Percentiles rank a stretch among this genome's conserved stretches.
These are phyloP conservation scores for Bimastos eiseni DNA, from an alignment of 2,888 invertebrate species.

Conservation along the genomic window DNA sequence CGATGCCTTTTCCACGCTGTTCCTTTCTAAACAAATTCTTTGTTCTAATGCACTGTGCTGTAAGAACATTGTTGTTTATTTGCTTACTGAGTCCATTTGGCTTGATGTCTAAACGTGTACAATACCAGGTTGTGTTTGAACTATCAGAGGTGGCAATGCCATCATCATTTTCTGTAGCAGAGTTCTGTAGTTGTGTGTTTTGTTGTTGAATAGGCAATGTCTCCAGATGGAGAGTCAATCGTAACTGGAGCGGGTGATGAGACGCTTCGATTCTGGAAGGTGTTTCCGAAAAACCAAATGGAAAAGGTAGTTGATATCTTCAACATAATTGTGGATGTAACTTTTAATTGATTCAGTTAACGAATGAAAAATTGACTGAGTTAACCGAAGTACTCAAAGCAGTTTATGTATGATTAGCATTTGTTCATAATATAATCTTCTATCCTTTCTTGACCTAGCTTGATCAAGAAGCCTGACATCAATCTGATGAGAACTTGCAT, in stretches of 20 bases:
- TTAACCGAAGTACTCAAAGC: neutral
- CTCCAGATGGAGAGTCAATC: slow-evolving; percentile 92
- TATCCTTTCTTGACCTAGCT: no score
- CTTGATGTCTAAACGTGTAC: neutral
- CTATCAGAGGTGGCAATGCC: neutral
- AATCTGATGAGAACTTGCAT: neutral
- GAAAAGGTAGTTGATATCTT: slow-evolving; percentile 54
- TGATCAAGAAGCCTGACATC: neutral
- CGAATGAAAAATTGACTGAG: neutral
- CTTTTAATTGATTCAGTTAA: neutral
- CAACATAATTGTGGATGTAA: neutral
- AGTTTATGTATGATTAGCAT: neutral
- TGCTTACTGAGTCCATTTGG: neutral
- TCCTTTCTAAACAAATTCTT: neutral
- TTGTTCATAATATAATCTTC: neutral
- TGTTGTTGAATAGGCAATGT: slow-evolving; percentile 61
- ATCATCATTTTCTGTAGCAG: neutral
- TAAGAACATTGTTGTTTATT: neutral
- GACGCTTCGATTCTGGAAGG: slow-evolving; percentile 93
- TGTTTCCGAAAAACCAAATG: slow-evolving; percentile 93
- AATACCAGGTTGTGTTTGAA: neutral
- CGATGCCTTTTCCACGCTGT: neutral
- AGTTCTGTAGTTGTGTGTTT: neutral
- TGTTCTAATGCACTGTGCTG: neutral
- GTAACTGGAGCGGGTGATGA: slow-evolving; percentile 95